Percentiles rank a stretch among this genome's conserved stretches.
phyloP scores from a whole-genome alignment of 1,140 invertebrate genomes.

The Radopholus similis region DNA sequence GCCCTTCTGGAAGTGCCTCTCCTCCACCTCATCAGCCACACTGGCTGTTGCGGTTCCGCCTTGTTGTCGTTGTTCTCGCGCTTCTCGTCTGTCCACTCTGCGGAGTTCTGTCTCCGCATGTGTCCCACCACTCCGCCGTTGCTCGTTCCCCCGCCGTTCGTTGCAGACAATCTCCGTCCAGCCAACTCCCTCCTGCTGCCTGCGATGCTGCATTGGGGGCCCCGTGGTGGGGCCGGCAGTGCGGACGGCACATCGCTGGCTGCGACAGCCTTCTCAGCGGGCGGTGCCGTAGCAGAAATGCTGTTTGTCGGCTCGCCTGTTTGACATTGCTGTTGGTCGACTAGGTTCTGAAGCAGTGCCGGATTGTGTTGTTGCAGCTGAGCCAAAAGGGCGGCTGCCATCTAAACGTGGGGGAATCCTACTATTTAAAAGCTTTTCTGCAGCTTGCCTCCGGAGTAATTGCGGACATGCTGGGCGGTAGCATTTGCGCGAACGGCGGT shows the following conservation, averaged over 20 bases:
- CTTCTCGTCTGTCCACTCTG: not conserved
- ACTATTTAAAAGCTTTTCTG: slow-evolving; percentile 4
- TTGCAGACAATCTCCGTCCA: not conserved
- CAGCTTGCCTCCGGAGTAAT: slow-evolving; percentile 40
- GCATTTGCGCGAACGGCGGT: slow-evolving; percentile 32
- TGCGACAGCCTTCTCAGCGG: slow-evolving; percentile 11
- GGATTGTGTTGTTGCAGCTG: slow-evolving; percentile 51
- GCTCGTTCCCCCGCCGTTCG: not conserved
- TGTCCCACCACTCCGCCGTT: not conserved
- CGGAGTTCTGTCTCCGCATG: not conserved
- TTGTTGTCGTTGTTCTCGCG: not conserved
- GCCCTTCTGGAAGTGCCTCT: not conserved
- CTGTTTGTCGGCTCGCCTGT: no score
- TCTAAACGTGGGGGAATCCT: slow-evolving; percentile 15
- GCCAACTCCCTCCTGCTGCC: not conserved
- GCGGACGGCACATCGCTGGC: slow-evolving; percentile 4
- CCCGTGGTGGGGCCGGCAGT: not conserved
- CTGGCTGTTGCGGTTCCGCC: slow-evolving; percentile 33
- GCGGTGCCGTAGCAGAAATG: slow-evolving; percentile 1
- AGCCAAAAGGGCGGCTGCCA: slow-evolving; percentile 43
- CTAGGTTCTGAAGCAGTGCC: slow-evolving; percentile 35
- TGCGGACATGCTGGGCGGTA: slow-evolving; percentile 12
- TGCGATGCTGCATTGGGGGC: not conserved
- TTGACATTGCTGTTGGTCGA: slow-evolving; percentile 32
- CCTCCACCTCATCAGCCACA: slow-evolving; percentile 54